phyloP scores from a whole-genome alignment of 2,113 vertebrate genomes.

The Gila orcuttii region DNA sequence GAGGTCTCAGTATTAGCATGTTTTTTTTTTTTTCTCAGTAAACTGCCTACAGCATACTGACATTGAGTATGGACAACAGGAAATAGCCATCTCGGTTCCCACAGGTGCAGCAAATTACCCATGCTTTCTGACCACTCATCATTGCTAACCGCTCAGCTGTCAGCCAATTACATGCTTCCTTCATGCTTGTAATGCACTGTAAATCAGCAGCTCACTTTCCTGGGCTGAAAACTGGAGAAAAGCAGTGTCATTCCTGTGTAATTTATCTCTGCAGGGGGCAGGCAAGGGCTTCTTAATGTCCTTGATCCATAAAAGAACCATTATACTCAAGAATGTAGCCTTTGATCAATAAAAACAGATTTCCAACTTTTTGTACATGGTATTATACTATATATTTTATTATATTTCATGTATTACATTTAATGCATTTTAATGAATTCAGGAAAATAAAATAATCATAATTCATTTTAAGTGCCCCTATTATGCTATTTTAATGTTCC shows the following conservation, averaged over 20 bases:
- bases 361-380: background rate
- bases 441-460: background rate
- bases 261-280: conserved; percentile 17
- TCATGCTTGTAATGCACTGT: conserved; percentile 25
- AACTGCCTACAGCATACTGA: too few relatives aligned
- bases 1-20: background rate
- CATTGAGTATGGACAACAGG: conserved; percentile 8
- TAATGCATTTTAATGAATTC: background rate
- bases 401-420: background rate
- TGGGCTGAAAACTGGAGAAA: conserved; percentile 32
- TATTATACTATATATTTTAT: background rate
- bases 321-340: background rate
- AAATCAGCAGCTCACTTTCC: conserved; percentile 42
- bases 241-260: conserved; percentile 14
- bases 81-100: conserved; percentile 41
- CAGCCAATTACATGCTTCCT: conserved; percentile 22
- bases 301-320: background rate
- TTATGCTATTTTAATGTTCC: too few relatives aligned
- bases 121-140: conserved; percentile 39
- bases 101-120: conserved; percentile 19
- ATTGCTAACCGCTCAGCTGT: conserved; percentile 40
- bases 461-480: background rate
- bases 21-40: too few relatives aligned
- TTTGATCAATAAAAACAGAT: conserved; percentile 6
- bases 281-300: background rate